phyloP scores from a whole-genome alignment of 2,113 vertebrate species.

The Gallinago undulata region DNA sequence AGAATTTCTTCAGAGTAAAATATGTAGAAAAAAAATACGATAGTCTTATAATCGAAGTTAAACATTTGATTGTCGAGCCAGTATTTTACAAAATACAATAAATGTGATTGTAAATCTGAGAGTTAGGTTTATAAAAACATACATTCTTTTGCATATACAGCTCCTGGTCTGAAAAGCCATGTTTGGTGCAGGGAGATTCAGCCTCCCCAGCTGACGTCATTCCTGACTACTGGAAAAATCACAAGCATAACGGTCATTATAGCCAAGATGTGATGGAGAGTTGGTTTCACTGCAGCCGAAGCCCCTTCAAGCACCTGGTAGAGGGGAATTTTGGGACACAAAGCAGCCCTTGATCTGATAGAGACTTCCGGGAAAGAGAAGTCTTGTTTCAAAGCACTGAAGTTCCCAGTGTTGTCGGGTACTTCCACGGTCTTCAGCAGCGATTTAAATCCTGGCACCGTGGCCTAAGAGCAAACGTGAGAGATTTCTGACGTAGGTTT shows the following conservation, averaged over 20 bases:
- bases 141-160: background rate
- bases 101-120: background rate
- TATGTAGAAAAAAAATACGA: background rate
- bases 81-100: background rate
- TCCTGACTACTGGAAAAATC: constrained; percentile 36
- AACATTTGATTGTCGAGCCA: background rate
- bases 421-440: constrained; percentile 67
- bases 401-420: constrained; percentile 43
- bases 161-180: background rate
- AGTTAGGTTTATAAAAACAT: background rate
- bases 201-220: background rate
- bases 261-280: background rate
- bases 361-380: constrained; percentile 59
- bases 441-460: constrained; percentile 55
- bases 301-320: constrained; percentile 1
- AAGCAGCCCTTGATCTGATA: background rate
- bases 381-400: constrained; percentile 73
- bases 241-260: constrained; percentile 5
- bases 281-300: constrained; percentile 62
- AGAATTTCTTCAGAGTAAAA: background rate
- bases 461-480: constrained; percentile 70
- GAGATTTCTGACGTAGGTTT: background rate
- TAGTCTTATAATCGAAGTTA: background rate
- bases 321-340: constrained; percentile 60
- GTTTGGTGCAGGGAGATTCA: background rate